phyloP scores from a whole-genome alignment of 2,888 invertebrate species.

The Luffia ferchaultella region DNA sequence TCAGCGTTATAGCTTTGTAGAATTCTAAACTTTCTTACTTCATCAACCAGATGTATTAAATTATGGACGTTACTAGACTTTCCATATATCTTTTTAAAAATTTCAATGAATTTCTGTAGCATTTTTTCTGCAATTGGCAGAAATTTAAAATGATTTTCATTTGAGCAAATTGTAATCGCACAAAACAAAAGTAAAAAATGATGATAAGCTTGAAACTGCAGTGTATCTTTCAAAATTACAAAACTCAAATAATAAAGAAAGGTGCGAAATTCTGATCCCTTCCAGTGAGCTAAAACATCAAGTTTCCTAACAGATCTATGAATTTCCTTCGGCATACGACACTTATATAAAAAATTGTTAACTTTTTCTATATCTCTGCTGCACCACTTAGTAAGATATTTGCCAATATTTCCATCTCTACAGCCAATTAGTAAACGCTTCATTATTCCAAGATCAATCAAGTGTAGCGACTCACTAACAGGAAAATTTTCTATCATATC shows the following conservation, averaged over 20 bases:
- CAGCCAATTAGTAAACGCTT: conserved; percentile 16
- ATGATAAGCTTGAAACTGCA: conserved; percentile 7
- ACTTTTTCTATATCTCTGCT: conserved; percentile 13
- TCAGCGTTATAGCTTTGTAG: conserved; percentile 13
- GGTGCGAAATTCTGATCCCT: conserved; percentile 14
- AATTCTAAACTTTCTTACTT: conserved; percentile 13
- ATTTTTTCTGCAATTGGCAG: conserved; percentile 14
- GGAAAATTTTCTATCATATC: conserved; percentile 20
- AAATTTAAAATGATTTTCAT: conserved; percentile 7
- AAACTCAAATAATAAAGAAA: conserved; percentile 14
- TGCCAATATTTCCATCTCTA: conserved; percentile 17
- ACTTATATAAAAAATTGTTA: conserved; percentile 9
- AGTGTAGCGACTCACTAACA: conserved; percentile 18
- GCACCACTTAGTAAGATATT: conserved; percentile 12
- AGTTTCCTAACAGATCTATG: conserved; percentile 14
- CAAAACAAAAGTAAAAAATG: conserved; percentile 18
- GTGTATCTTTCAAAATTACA: conserved; percentile 12
- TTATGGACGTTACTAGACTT: conserved; percentile 17
- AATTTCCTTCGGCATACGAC: conserved; percentile 16
- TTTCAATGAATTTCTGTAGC: conserved; percentile 6
- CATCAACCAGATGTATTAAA: conserved; percentile 13
- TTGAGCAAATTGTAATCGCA: conserved; percentile 17
- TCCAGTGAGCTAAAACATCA: conserved; percentile 14
- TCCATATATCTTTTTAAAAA: conserved; percentile 13
- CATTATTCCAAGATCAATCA: conserved; percentile 20